Conservation (phyloP, 1,140 invertebrate genomes). For the Drosophila mauritiana region DNA sequence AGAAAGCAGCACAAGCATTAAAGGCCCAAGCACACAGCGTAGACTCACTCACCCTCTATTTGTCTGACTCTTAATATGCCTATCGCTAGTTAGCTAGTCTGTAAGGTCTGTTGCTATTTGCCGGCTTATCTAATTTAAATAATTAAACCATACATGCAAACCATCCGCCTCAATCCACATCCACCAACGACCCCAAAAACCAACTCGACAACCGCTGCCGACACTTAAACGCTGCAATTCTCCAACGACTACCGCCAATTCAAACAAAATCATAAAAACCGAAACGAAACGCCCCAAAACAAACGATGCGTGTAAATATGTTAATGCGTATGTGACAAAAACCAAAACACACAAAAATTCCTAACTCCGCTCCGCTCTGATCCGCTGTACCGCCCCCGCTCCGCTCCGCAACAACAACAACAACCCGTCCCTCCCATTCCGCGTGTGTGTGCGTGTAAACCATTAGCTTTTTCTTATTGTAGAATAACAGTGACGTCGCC, state of each 20-base stretch:
- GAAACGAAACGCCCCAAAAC: conserved; percentile 38
- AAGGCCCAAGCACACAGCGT: conserved; percentile 51
- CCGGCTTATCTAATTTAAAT: conserved; percentile 79
- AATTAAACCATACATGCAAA: conserved; percentile 81
- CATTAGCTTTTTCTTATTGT: conserved; percentile 84
- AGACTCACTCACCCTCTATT: conserved; percentile 54
- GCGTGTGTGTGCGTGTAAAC: conserved; percentile 74
- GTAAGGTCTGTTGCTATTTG: conserved; percentile 75
- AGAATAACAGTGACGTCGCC: conserved; percentile 84
- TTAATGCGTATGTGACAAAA: conserved; percentile 50
- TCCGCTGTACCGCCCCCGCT: conserved; percentile 32
- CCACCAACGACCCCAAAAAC: conserved; percentile 67
- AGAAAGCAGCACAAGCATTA: conserved; percentile 78
- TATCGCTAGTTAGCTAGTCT: conserved; percentile 71
- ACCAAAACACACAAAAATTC: conserved; percentile 20
- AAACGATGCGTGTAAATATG: conserved; percentile 61
- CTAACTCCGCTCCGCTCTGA: conserved; percentile 34
- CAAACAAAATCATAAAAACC: conserved; percentile 71
- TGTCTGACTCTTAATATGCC: conserved; percentile 55
- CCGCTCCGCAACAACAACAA: conserved; percentile 4
- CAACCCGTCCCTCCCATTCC: conserved; percentile 13
- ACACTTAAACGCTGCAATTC: conserved; percentile 24
- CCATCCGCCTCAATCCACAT: conserved; percentile 69
- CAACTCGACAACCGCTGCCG: conserved; percentile 30
- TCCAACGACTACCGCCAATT: conserved; percentile 31